Evolutionary conservation across 2,888 invertebrate genomes (phyloP).

Genomic region (Ophion ventricosus): DNA sequence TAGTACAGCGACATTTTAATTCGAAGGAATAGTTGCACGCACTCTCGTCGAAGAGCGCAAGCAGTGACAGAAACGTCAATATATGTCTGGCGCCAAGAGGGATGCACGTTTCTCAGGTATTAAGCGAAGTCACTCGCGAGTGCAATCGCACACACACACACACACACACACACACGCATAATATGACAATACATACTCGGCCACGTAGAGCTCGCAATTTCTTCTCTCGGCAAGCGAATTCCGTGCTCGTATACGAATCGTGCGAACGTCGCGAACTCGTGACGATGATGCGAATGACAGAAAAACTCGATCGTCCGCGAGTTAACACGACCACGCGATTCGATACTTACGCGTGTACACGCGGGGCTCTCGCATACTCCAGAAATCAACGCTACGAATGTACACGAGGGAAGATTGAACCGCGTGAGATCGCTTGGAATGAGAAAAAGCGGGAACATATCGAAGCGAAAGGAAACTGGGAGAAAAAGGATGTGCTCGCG

Average conservation of each 20-base stretch:
- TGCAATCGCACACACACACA: conserved; percentile 13
- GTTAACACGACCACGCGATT: conserved; percentile 17
- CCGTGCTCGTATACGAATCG: conserved; percentile 59
- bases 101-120: conserved; percentile 49
- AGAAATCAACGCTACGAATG: neutral
- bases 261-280: conserved; percentile 50
- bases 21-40: conserved; percentile 49
- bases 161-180: neutral
- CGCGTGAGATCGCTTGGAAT: neutral
- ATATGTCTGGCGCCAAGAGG: conserved; percentile 53
- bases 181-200: conserved; percentile 23
- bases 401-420: neutral
- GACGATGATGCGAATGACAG: conserved; percentile 63
- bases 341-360: neutral
- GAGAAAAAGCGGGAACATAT: neutral
- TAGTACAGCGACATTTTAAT: conserved; percentile 36
- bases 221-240: conserved; percentile 33
- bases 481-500: too few species aligned
- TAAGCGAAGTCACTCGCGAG: conserved; percentile 34
- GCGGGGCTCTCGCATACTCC: neutral
- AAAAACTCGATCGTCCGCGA: conserved; percentile 46
- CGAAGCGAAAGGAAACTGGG: neutral
- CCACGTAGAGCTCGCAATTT: conserved; percentile 8
- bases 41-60: conserved; percentile 29
- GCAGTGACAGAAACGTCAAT: conserved; percentile 49